These are phyloP conservation scores for Polyboroides typus DNA, from an alignment of 2,797 vertebrate species.

Conservation along the genomic window DNA sequence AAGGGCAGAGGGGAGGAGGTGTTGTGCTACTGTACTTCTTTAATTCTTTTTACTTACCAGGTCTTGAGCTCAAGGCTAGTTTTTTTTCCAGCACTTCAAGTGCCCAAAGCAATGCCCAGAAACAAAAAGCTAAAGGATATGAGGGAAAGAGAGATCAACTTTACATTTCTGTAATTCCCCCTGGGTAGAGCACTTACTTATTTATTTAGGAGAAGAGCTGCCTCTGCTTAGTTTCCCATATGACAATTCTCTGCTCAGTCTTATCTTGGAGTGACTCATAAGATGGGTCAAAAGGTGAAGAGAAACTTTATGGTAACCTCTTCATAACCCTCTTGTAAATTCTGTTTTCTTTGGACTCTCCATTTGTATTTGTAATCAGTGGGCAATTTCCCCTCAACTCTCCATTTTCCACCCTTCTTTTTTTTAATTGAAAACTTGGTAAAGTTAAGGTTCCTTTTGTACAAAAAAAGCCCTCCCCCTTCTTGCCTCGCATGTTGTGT, in stretches of 20 bases:
- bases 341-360: not conserved
- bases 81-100: not conserved
- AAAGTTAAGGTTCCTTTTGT: not conserved
- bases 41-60: not conserved
- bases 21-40: not conserved
- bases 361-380: not conserved
- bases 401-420: not conserved
- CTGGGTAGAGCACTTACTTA: not conserved
- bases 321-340: not conserved
- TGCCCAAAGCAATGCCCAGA: not conserved
- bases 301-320: not conserved
- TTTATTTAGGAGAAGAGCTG: constrained; percentile 1
- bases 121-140: not conserved
- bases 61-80: not conserved
- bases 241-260: not conserved
- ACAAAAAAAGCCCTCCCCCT: not conserved
- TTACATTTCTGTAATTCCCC: not conserved
- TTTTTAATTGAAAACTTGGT: not conserved
- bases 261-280: constrained; percentile 61
- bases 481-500: not conserved
- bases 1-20: not conserved
- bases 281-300: not conserved
- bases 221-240: constrained; percentile 23
- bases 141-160: not conserved
- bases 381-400: not conserved